Evolutionary conservation across 1,140 invertebrate species (phyloP).

Genomic region (Melipona quadrifasciata): DNA sequence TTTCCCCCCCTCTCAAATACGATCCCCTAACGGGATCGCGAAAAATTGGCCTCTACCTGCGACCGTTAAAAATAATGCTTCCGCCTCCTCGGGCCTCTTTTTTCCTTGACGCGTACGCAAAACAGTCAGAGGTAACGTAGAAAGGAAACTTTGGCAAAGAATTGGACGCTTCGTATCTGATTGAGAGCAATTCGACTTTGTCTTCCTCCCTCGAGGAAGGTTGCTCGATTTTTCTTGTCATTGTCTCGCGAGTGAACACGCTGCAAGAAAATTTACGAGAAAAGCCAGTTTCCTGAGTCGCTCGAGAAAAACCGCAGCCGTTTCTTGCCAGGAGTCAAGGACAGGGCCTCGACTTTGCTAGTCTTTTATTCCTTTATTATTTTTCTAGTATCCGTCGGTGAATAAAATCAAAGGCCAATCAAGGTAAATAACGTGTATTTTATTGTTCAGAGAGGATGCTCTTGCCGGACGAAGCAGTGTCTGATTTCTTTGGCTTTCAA

Average conservation of each 20-base stretch:
- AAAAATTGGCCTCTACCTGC: slow-evolving; percentile 67
- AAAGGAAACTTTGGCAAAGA: background rate
- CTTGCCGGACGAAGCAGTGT: no score
- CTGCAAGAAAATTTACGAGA: slow-evolving; percentile 46
- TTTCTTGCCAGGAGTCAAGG: slow-evolving; percentile 60
- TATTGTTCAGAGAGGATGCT: no score
- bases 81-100: background rate
- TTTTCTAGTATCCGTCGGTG: background rate
- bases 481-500: background rate
- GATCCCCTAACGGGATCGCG: slow-evolving; percentile 61
- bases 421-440: background rate
- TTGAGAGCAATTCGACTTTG: background rate
- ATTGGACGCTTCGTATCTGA: background rate
- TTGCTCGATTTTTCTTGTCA: slow-evolving; percentile 8
- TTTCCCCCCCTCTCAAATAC: slow-evolving; percentile 25
- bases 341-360: slow-evolving; percentile 63
- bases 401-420: background rate
- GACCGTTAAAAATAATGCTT: slow-evolving; percentile 60
- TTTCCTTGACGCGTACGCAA: background rate
- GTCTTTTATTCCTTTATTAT: background rate
- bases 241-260: slow-evolving; percentile 25
- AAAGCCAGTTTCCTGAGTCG: slow-evolving; percentile 51
- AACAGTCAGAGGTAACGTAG: no score
- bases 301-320: slow-evolving; percentile 21
- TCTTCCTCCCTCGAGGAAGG: slow-evolving; percentile 11